Conservation (phyloP, 2,113 vertebrate species). For the Turdus rufiventris region DNA sequence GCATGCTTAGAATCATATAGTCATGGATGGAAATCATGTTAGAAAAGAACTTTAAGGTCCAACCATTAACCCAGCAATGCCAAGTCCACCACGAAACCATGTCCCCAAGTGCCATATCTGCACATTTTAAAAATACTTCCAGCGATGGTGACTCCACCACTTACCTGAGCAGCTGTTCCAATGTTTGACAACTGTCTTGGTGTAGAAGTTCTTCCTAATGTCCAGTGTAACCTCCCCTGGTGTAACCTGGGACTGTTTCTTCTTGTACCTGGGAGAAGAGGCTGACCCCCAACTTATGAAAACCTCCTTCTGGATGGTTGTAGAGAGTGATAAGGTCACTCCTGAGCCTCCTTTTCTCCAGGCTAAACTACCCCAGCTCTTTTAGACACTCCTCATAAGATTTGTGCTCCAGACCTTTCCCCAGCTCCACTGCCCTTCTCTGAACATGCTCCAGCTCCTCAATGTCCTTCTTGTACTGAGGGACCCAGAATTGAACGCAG, state of each 20-base stretch:
- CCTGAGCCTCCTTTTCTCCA: neutral
- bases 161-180: neutral
- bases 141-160: rapidly evolving
- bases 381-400: rapidly evolving
- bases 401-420: neutral
- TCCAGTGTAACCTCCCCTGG: neutral
- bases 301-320: neutral
- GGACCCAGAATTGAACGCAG: neutral
- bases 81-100: neutral
- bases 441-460: rapidly evolving
- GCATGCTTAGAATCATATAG: neutral
- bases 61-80: neutral
- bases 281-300: rapidly evolving
- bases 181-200: rapidly evolving
- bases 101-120: neutral
- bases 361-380: neutral
- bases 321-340: rapidly evolving
- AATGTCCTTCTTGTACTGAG: neutral
- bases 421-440: rapidly evolving
- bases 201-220: neutral
- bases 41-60: neutral
- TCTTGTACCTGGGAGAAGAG: neutral
- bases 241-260: rapidly evolving
- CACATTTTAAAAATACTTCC: neutral
- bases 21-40: neutral